Evolutionary conservation across 1,140 invertebrate species (phyloP).

Genomic region (Episyrphus balteatus): DNA sequence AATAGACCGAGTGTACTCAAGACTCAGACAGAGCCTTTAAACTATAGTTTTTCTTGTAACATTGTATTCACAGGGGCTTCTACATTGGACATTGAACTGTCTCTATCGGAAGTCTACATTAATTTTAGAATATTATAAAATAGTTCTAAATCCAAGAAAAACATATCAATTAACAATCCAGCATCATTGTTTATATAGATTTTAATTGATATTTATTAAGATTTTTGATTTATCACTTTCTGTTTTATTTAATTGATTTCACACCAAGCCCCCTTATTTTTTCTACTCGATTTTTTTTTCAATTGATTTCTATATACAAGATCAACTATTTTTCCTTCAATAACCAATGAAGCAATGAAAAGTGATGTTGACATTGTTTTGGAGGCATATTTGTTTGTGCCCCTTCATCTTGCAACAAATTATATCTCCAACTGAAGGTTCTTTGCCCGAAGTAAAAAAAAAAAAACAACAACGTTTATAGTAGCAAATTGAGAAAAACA

Average conservation of each 20-base stretch:
- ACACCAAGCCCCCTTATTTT: background rate
- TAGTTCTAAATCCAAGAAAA: background rate
- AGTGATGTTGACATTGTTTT: background rate
- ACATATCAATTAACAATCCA: too few relatives aligned
- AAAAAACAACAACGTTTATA: too few relatives aligned
- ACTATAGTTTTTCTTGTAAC: too few relatives aligned
- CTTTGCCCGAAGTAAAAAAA: background rate
- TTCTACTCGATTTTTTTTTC: too few relatives aligned
- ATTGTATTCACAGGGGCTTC: too few relatives aligned
- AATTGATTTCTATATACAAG: too few relatives aligned
- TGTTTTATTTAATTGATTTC: background rate
- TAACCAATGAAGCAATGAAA: background rate
- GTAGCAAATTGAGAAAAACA: background rate
- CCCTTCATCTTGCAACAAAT: background rate
- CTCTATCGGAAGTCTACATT: too few relatives aligned
- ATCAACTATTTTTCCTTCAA: too few relatives aligned
- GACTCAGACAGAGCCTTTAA: too few relatives aligned
- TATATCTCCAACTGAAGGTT: background rate
- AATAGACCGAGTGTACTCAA: too few relatives aligned
- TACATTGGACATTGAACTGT: too few relatives aligned
- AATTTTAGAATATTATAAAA: background rate
- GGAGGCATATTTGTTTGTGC: background rate
- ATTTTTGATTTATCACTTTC: background rate
- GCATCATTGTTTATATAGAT: background rate
- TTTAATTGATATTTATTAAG: constrained; percentile 2